Conservation (phyloP, 2,888 invertebrate genomes). For the Zygogramma bicolorata region DNA sequence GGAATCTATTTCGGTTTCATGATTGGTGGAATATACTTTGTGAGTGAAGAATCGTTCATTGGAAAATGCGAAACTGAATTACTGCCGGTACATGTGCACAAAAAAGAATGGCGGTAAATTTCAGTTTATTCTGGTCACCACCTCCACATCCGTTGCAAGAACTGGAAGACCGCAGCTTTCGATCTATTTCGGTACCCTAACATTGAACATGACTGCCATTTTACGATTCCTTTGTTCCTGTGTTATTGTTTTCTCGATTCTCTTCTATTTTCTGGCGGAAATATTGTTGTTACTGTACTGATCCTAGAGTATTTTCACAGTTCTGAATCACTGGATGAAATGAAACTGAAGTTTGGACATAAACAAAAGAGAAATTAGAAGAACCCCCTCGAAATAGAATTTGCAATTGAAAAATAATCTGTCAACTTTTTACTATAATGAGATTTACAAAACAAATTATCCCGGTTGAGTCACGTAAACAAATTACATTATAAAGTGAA, state of each 20-base stretch:
- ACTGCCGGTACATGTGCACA: conserved; percentile 28
- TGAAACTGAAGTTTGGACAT: not conserved
- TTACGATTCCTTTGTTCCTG: conserved; percentile 41
- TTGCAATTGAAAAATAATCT: too few relatives aligned
- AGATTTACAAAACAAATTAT: too few relatives aligned
- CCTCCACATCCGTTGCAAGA: conserved; percentile 51
- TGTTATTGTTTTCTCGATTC: conserved; percentile 20
- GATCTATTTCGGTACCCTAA: conserved; percentile 47
- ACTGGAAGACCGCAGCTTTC: conserved; percentile 40
- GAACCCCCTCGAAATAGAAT: too few relatives aligned
- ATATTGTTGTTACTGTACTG: not conserved
- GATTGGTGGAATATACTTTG: not conserved
- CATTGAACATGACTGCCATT: conserved; percentile 45
- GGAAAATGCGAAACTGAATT: not conserved
- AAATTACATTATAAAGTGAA: too few relatives aligned
- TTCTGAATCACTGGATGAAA: too few relatives aligned
- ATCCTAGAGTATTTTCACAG: not conserved
- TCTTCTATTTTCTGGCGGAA: not conserved
- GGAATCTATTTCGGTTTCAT: not conserved
- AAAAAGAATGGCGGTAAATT: conserved; percentile 46
- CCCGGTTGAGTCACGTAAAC: too few relatives aligned
- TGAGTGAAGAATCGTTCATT: not conserved
- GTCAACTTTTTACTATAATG: too few relatives aligned
- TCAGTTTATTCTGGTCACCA: conserved; percentile 53
- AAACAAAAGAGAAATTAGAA: too few relatives aligned